Evolutionary conservation across 2,797 vertebrate species (phyloP).

Genomic region (Acridotheres tristis): DNA sequence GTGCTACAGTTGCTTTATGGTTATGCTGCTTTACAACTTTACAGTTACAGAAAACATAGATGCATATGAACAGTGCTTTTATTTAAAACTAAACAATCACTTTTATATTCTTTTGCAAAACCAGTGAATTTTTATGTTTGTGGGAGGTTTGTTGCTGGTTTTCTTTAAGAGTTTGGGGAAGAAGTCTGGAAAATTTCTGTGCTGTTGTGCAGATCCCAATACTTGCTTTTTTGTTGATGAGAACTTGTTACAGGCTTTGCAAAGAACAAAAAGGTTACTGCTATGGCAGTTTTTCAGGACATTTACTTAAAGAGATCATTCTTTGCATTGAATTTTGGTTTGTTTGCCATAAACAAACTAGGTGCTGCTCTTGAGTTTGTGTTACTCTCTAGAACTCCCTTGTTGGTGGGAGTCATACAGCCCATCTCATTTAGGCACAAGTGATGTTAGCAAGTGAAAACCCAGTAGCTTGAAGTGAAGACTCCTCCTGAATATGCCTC

Average conservation of each 20-base stretch:
- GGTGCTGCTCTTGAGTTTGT: neutral
- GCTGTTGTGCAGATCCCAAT: neutral
- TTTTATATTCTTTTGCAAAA: neutral
- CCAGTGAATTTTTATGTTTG: neutral
- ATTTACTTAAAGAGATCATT: neutral
- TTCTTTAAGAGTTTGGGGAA: neutral
- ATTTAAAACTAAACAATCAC: neutral
- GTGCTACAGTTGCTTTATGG: neutral
- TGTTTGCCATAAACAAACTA: neutral
- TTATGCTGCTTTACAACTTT: neutral
- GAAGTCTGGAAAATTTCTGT: neutral
- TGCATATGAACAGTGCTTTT: neutral
- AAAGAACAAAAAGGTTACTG: neutral
- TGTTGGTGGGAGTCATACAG: neutral
- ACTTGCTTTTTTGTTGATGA: neutral
- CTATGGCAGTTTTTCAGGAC: neutral
- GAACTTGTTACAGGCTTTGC: neutral
- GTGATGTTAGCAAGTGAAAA: neutral
- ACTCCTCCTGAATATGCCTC: neutral
- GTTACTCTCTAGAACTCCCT: neutral
- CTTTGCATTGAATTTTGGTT: neutral
- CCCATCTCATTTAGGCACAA: accelerated
- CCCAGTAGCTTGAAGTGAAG: neutral
- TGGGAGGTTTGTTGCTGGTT: neutral
- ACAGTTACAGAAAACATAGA: neutral